Percentiles rank a stretch among this genome's conserved stretches.
phyloP scores from a whole-genome alignment of 2,797 vertebrate species.

The Jordanella pulchra region DNA sequence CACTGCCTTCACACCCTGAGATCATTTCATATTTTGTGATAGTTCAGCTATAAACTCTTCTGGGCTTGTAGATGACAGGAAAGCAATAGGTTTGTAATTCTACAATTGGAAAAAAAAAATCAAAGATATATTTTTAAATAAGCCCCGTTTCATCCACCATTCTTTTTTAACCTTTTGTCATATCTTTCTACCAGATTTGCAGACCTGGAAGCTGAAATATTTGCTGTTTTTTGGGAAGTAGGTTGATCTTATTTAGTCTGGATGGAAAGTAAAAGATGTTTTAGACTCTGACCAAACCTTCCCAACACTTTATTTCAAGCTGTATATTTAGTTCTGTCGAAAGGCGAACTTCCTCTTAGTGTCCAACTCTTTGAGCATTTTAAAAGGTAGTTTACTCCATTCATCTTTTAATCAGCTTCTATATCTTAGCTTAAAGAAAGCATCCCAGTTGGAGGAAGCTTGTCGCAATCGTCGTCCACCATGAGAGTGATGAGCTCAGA shows the following conservation, averaged over 20 bases:
- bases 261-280: neutral
- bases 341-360: neutral
- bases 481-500: neutral
- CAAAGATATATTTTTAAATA: neutral
- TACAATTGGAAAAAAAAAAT: neutral
- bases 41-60: neutral
- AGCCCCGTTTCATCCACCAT: too few species aligned
- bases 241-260: neutral
- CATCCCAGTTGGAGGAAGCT: neutral
- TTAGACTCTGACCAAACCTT: neutral
- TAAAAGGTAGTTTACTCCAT: neutral
- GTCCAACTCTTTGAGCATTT: neutral
- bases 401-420: neutral
- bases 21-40: neutral
- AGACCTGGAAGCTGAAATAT: neutral
- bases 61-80: neutral
- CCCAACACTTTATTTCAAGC: neutral
- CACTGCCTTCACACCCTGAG: neutral
- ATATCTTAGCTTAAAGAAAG: neutral
- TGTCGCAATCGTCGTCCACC: neutral
- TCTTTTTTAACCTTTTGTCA: neutral
- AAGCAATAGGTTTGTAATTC: neutral
- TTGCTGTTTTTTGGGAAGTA: neutral
- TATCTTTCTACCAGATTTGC: neutral
- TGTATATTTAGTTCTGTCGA: neutral